phyloP scores from a whole-genome alignment of 2,113 vertebrate genomes.

The Oreochromis aureus region DNA sequence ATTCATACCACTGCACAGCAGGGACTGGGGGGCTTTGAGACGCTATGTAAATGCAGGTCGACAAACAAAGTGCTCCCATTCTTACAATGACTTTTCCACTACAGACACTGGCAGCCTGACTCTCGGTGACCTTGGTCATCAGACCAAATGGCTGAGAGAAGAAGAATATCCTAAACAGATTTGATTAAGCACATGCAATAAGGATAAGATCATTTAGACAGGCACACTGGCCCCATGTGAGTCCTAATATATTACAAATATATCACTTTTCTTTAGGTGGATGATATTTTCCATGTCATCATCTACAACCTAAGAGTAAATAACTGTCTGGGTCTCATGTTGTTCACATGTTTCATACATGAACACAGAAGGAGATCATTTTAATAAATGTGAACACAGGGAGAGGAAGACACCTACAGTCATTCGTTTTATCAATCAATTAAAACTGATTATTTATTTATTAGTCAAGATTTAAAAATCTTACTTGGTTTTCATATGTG shows the following conservation, averaged over 20 bases:
- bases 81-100: conserved; percentile 15
- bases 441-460: background rate
- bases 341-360: background rate
- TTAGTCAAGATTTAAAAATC: background rate
- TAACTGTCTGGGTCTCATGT: background rate
- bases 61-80: conserved; percentile 19
- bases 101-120: background rate
- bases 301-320: background rate
- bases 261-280: background rate
- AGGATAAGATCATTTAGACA: background rate
- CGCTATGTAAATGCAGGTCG: conserved; percentile 45
- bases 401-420: background rate
- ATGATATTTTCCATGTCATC: background rate
- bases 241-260: background rate
- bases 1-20: conserved; percentile 53
- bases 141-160: background rate
- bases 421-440: accelerated
- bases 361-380: background rate
- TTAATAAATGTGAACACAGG: background rate
- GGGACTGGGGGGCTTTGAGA: conserved; percentile 44
- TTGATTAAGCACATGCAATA: background rate
- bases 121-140: background rate
- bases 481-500: background rate
- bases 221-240: background rate
- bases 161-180: background rate